Evolutionary conservation across 2,113 vertebrate species (phyloP).

Genomic region (Hippocampus comes): DNA sequence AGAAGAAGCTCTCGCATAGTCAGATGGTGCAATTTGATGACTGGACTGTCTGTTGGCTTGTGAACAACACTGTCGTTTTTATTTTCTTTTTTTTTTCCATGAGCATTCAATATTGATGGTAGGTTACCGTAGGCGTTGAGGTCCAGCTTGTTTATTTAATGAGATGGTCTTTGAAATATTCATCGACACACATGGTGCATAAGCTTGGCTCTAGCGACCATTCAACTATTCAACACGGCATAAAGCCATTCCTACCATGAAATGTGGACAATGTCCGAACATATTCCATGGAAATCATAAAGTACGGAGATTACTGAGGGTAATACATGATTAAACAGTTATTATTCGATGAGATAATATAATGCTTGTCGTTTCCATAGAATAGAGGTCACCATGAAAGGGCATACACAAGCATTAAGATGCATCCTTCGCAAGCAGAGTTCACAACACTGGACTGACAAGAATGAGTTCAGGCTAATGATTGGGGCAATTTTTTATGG

Average conservation of each 20-base stretch:
- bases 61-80: constrained; percentile 24
- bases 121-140: constrained; percentile 43
- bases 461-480: neutral
- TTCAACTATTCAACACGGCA: neutral
- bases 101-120: constrained; percentile 58
- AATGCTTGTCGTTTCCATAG: neutral
- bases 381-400: neutral
- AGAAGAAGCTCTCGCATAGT: constrained; percentile 5
- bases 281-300: neutral
- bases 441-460: neutral
- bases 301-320: neutral
- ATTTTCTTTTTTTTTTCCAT: constrained; percentile 12
- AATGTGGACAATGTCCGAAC: neutral
- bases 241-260: neutral
- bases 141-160: constrained; percentile 67
- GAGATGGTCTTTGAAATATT: constrained; percentile 67
- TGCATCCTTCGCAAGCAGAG: neutral
- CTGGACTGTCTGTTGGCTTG: constrained; percentile 14
- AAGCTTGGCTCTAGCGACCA: constrained; percentile 24
- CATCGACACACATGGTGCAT: constrained; percentile 49
- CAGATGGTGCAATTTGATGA: constrained; percentile 19
- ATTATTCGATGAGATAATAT: neutral
- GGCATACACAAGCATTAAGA: neutral
- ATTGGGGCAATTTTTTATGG: neutral
- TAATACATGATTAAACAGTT: neutral